Evolutionary conservation across 2,797 vertebrate species (phyloP).

Genomic region (Lycodopsis pacificus): DNA sequence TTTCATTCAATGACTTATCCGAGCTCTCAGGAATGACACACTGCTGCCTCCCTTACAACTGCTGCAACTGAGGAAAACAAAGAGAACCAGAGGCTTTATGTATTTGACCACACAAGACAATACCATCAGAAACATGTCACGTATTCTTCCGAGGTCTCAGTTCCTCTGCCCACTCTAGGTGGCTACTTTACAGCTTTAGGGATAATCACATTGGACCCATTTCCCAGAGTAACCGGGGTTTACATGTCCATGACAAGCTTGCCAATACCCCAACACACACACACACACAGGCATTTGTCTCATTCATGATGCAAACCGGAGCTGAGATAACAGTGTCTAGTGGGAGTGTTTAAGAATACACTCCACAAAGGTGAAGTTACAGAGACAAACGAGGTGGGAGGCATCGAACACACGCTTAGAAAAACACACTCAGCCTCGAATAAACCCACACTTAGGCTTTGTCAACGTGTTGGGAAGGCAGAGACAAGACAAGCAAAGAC

Average conservation of each 20-base stretch:
- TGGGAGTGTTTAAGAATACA: constrained; percentile 69
- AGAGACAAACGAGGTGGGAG: constrained; percentile 66
- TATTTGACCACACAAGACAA: constrained; percentile 42
- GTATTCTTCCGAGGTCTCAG: constrained; percentile 41
- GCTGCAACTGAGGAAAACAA: constrained; percentile 29
- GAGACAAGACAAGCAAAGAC: constrained; percentile 51
- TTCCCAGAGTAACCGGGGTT: constrained; percentile 54
- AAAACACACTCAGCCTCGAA: constrained; percentile 42
- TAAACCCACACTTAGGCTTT: constrained; percentile 68
- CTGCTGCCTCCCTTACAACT: constrained; percentile 15
- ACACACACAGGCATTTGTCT: constrained; percentile 41
- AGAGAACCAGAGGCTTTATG: constrained; percentile 7
- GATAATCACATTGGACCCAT: constrained; percentile 61
- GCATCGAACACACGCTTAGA: constrained; percentile 40
- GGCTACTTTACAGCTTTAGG: constrained; percentile 57
- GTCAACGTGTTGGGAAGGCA: constrained; percentile 55
- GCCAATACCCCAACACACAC: constrained; percentile 25
- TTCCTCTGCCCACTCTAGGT: constrained; percentile 57
- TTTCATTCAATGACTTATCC: constrained; percentile 36
- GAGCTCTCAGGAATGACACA: constrained; percentile 17
- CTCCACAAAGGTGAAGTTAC: constrained; percentile 67
- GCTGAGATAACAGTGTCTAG: constrained; percentile 67
- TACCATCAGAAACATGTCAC: constrained; percentile 40
- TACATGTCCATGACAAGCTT: constrained; percentile 61
- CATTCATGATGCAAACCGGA: constrained; percentile 76